Percentiles rank a stretch among this genome's conserved stretches.
These are phyloP conservation scores for Thelaira solivaga DNA, from an alignment of 2,888 invertebrate species.

Conservation along the genomic window DNA sequence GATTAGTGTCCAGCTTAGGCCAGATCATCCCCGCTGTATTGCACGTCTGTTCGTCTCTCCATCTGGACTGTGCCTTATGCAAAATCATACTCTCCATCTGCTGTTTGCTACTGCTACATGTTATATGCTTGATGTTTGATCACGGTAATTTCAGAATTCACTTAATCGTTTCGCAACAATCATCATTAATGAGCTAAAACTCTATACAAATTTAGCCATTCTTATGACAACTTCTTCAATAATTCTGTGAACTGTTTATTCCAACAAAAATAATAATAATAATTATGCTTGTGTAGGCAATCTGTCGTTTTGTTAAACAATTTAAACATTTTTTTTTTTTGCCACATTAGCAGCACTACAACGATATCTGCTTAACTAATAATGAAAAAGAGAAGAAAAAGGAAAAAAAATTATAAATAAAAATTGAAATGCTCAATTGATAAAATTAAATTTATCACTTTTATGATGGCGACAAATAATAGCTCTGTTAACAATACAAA, in stretches of 20 bases:
- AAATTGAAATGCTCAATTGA: constrained; percentile 19
- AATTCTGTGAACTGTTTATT: not conserved
- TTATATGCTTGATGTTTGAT: no score
- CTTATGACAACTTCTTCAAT: not conserved
- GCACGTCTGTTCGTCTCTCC: no score
- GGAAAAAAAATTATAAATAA: not conserved
- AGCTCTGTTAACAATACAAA: not conserved
- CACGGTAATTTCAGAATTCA: no score
- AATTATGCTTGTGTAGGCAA: not conserved
- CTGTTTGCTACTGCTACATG: no score
- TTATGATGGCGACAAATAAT: not conserved
- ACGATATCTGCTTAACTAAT: not conserved
- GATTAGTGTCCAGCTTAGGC: no score
- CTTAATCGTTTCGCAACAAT: no score
- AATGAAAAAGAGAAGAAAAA: not conserved
- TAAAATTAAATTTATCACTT: constrained; percentile 19
- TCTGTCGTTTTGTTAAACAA: constrained; percentile 33
- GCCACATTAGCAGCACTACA: not conserved
- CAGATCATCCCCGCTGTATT: no score
- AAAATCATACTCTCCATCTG: no score
- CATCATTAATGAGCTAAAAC: no score
- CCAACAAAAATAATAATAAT: not conserved
- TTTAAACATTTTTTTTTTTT: constrained; percentile 8
- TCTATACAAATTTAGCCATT: no score
- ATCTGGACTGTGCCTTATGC: no score